Evolutionary conservation across 1,140 invertebrate genomes (phyloP).

Genomic region (Cydia splendana): DNA sequence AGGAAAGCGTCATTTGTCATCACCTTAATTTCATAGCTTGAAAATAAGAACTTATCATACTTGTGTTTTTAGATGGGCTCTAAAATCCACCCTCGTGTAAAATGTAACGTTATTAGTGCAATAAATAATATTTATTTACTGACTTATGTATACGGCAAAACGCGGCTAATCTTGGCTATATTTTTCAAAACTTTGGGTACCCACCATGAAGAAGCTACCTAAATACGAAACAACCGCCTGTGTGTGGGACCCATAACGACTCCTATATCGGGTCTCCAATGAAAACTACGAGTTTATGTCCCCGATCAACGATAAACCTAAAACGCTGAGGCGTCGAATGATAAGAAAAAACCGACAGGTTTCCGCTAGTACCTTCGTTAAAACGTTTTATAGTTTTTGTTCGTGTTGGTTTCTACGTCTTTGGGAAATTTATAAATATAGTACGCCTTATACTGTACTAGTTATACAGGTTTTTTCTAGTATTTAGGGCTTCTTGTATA

Average conservation of each 20-base stretch:
- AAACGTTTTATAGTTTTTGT: conserved; percentile 24
- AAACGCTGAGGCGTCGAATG: conserved; percentile 48
- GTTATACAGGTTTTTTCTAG: neutral
- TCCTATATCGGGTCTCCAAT: conserved; percentile 52
- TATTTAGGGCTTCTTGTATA: neutral
- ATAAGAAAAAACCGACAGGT: conserved; percentile 32
- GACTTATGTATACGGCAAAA: neutral
- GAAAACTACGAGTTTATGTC: conserved; percentile 65
- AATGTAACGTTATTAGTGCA: too few species aligned
- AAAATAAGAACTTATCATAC: too few species aligned
- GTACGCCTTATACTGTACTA: neutral
- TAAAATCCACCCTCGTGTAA: too few species aligned
- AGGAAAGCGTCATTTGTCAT: too few species aligned
- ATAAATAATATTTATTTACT: too few species aligned
- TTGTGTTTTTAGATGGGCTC: too few species aligned
- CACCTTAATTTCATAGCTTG: too few species aligned
- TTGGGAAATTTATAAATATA: conserved; percentile 7
- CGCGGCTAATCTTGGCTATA: neutral
- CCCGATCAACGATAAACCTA: conserved; percentile 61
- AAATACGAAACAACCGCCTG: neutral
- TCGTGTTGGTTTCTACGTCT: conserved; percentile 12
- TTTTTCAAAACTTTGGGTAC: too few species aligned
- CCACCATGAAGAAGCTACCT: too few species aligned
- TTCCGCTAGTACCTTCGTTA: conserved; percentile 19
- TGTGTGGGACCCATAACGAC: conserved; percentile 51